Evolutionary conservation across 2,888 invertebrate genomes (phyloP).

Genomic region (Andrena fulva): DNA sequence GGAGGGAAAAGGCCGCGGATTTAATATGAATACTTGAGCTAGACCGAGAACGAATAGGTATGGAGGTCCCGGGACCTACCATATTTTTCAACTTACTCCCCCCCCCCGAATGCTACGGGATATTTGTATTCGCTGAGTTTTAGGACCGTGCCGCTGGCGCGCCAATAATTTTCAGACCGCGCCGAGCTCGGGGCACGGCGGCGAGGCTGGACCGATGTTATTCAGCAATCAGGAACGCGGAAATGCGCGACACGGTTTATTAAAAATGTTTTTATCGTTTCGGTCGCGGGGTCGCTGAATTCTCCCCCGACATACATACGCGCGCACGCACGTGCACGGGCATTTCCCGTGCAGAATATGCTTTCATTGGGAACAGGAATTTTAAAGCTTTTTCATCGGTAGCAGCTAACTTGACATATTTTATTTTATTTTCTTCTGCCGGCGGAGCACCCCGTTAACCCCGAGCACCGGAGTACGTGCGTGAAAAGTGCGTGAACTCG

Average conservation of each 20-base stretch:
- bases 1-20: slow-evolving; percentile 32
- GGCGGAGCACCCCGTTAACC: not conserved
- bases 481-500: slow-evolving; percentile 15
- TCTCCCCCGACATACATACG: not conserved
- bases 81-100: slow-evolving; percentile 50
- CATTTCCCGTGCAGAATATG: not conserved
- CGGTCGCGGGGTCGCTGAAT: not conserved
- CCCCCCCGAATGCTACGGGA: slow-evolving; percentile 17
- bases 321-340: not conserved
- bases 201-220: not conserved
- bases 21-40: slow-evolving; percentile 60
- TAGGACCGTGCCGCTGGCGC: not conserved
- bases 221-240: not conserved
- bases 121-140: slow-evolving; percentile 31
- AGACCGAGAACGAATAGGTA: slow-evolving; percentile 42
- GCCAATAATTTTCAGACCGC: slow-evolving; percentile 26
- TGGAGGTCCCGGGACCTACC: slow-evolving; percentile 19
- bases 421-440: not conserved
- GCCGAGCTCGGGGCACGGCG: not conserved
- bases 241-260: slow-evolving; percentile 10
- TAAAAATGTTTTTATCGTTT: slow-evolving; percentile 11
- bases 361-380: not conserved
- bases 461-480: not conserved
- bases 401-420: not conserved
- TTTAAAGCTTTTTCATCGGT: not conserved